Evolutionary conservation across 2,113 vertebrate species (phyloP).

Genomic region (Falco punctatus): DNA sequence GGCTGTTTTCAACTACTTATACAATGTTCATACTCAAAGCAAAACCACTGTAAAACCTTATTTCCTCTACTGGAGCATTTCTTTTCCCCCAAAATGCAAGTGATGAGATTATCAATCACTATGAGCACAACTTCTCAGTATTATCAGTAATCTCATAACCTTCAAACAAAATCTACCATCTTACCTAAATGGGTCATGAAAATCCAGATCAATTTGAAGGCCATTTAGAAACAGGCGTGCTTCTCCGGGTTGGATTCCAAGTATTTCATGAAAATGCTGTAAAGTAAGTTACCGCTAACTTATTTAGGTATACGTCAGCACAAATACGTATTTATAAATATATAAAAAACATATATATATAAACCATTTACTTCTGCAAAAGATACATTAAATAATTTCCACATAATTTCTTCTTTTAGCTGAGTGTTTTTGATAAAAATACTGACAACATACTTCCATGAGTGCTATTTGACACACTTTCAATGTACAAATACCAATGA

Average conservation of each 20-base stretch:
- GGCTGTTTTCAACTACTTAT: neutral
- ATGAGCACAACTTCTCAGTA: neutral
- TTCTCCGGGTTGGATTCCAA: constrained; percentile 90
- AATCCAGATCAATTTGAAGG: constrained; percentile 85
- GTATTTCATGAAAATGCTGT: constrained; percentile 82
- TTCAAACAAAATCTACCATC: neutral
- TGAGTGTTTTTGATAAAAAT: neutral
- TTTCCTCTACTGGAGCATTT: neutral
- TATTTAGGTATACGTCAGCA: neutral
- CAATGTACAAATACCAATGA: neutral
- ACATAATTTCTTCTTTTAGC: neutral
- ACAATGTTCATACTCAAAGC: neutral
- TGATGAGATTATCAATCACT: neutral
- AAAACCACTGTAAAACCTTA: neutral
- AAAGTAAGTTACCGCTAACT: constrained; percentile 33
- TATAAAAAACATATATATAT: neutral
- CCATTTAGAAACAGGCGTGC: constrained; percentile 91
- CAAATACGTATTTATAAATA: neutral
- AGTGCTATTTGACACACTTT: neutral
- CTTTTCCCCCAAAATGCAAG: neutral
- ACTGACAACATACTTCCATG: neutral
- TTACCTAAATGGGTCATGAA: constrained; percentile 92
- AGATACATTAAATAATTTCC: neutral
- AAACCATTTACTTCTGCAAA: neutral
- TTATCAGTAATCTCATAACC: neutral